Evolutionary conservation across 2,797 vertebrate genomes (phyloP), one percentile per base, ranked within the genome.

Genomic region (Otolemur crassicaudatus): DNA sequence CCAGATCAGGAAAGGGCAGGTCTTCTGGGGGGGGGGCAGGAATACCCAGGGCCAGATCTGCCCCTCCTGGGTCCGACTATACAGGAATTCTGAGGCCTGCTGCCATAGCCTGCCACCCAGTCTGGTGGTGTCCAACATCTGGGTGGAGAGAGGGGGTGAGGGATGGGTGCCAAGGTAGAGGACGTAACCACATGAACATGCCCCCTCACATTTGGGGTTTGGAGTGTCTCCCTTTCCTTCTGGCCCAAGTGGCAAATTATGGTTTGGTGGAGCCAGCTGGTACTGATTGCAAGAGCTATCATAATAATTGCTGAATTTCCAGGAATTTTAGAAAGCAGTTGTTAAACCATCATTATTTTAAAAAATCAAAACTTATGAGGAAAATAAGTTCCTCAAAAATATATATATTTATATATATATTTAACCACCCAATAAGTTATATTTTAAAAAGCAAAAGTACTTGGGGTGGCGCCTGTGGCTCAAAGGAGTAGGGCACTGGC

Each of bases 361-460:
- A 60, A 40, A 40, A 16, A 31, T 40, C 31, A 86, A 25, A 67
- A 25, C 6, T 56, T 31, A 27, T 4, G 43, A 77, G 56, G 56
- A 90, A 58, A 79, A 75, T 34, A 88, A 69, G 29, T 25, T 67
- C 40, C 40, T 43, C 40, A 43, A 43, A 43, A 43, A 43, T 43
- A 43, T 43, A 43, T 43, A 43, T 43, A 43, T 43, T 43, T 43
- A 43, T 43, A 37, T 37, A 37, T 37, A 37, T 37, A 37, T 37
- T 37, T 37, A 2, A 37, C 40, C 40, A 7, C 40, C 40, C 40
- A 79, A 75, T 34, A 88, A 69, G 29, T 25, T 67, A 11, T 69
- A 7, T 25, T 86, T 83, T 70, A 16, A 88, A 56, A 79, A 93
- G 27, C 53, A 77, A 76, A 82, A 75, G 88, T 34, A 73, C 2